Evolutionary conservation across 2,888 invertebrate species (phyloP).

Genomic region (Osedax fenrisi): DNA sequence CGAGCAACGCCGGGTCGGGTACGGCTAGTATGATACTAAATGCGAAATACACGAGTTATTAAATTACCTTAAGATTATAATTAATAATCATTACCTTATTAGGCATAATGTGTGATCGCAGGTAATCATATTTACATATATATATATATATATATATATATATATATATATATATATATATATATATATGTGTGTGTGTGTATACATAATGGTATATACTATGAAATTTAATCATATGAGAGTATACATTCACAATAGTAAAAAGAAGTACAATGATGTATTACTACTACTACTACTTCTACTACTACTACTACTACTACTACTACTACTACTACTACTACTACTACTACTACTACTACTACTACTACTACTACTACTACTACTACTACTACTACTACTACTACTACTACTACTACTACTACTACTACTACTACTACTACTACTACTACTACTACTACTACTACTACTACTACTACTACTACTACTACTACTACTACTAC

Average conservation of each 20-base stretch:
- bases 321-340: constrained; percentile 6
- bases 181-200: background rate
- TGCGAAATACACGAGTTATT: no score
- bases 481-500: constrained; percentile 5
- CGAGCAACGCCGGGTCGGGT: no score
- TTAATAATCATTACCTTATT: no score
- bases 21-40: no score
- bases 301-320: constrained; percentile 6
- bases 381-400: constrained; percentile 6
- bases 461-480: constrained; percentile 8
- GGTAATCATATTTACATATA: background rate
- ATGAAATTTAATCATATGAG: no score
- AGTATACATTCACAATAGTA: no score
- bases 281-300: constrained; percentile 5
- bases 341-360: constrained; percentile 4
- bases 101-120: no score
- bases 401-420: constrained; percentile 4
- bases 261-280: no score
- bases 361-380: constrained; percentile 11
- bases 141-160: background rate
- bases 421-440: constrained; percentile 9
- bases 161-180: background rate
- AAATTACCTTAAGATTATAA: no score
- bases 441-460: constrained; percentile 7
- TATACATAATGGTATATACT: background rate